Evolutionary conservation across 2,113 vertebrate genomes (phyloP).

Genomic region (Columba livia): DNA sequence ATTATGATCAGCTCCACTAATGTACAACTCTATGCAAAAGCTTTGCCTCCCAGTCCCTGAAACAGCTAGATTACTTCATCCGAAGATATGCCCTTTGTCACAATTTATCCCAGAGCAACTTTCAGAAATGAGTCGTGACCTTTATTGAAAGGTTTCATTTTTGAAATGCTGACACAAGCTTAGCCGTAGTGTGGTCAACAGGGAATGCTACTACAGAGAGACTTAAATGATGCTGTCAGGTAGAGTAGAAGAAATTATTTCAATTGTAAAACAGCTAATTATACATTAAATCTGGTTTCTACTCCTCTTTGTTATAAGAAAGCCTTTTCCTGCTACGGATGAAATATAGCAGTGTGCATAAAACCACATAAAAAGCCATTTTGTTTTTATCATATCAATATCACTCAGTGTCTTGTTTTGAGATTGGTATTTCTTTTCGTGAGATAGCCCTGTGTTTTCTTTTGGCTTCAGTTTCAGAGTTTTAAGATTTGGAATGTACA

Average conservation of each 20-base stretch:
- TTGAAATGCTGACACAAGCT: slow-evolving; percentile 8
- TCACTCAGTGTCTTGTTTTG: not conserved
- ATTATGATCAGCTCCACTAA: not conserved
- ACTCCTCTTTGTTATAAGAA: not conserved
- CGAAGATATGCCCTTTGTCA: not conserved
- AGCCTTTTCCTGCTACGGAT: not conserved
- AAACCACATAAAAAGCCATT: not conserved
- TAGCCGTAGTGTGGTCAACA: not conserved
- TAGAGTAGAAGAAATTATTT: slow-evolving; percentile 23
- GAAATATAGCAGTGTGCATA: not conserved
- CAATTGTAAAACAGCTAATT: slow-evolving; percentile 15
- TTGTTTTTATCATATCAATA: not conserved
- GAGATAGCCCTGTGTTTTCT: not conserved
- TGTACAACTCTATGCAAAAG: not conserved
- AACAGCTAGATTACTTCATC: not conserved
- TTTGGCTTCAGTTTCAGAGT: not conserved
- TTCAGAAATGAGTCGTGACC: not conserved
- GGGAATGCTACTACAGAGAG: not conserved
- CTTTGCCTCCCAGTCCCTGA: not conserved
- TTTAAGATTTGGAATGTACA: not conserved
- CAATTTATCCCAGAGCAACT: not conserved
- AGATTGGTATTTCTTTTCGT: not conserved
- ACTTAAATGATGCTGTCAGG: not conserved
- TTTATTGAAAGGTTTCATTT: slow-evolving; percentile 16
- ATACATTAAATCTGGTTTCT: not conserved